phyloP scores from a whole-genome alignment of 2,888 invertebrate genomes.

The Dolomedes plantarius region DNA sequence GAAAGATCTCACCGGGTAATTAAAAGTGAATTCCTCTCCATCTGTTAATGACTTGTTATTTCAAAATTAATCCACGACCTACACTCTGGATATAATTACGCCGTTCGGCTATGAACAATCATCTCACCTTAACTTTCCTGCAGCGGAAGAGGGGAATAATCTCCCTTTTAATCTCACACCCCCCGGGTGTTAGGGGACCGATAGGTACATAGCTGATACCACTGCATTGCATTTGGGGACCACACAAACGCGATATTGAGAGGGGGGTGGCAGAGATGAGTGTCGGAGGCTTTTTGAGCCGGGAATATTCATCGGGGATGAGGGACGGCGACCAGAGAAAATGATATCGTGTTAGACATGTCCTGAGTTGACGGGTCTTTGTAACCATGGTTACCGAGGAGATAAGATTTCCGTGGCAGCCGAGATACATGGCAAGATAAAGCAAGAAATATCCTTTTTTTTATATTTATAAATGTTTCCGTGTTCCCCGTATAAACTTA shows the following conservation, averaged over 20 bases:
- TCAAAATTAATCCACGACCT: background rate
- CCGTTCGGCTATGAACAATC: background rate
- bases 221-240: background rate
- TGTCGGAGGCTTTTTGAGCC: background rate
- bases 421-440: background rate
- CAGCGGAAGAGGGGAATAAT: background rate
- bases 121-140: background rate
- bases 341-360: constrained; percentile 7
- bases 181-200: constrained; percentile 1
- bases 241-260: background rate
- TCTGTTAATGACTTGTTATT: constrained; percentile 13
- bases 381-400: background rate
- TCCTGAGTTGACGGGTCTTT: background rate
- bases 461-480: background rate
- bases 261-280: background rate
- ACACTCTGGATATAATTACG: background rate
- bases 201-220: constrained; percentile 1
- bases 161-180: constrained; percentile 1
- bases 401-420: constrained; percentile 11
- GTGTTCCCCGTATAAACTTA: background rate
- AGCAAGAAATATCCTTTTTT: background rate
- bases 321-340: background rate
- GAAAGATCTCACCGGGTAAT: background rate
- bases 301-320: background rate
- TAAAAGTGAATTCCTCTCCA: background rate